A percentile compares a stretch with the other conserved stretches of the same genome.
phyloP scores from a whole-genome alignment of 2,797 vertebrate genomes.

The Sternarchorhynchus goeldii region DNA sequence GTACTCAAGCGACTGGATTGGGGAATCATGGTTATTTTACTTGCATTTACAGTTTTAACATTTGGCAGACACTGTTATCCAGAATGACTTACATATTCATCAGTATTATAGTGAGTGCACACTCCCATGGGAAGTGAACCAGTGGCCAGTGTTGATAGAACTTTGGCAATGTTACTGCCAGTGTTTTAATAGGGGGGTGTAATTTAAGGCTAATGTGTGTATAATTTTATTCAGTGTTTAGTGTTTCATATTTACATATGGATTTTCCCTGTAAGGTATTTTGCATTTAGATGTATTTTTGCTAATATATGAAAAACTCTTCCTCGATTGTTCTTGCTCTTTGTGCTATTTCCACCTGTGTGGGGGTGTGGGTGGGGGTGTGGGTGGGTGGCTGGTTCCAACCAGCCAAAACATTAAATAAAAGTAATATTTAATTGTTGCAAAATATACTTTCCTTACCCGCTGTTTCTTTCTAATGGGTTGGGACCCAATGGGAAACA shows the following conservation, averaged over 20 bases:
- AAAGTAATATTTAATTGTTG: slow-evolving; percentile 13
- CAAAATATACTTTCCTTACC: slow-evolving; percentile 1
- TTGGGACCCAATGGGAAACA: slow-evolving; percentile 1
- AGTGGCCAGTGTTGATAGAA: background rate
- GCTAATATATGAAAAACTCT: slow-evolving; percentile 3
- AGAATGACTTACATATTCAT: background rate
- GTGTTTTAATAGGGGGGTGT: background rate
- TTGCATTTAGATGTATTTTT: slow-evolving; percentile 19
- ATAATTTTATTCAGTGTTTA: background rate
- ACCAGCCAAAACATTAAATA: background rate
- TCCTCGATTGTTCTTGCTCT: slow-evolving; percentile 40
- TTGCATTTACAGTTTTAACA: too few relatives aligned
- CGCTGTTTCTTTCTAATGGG: background rate
- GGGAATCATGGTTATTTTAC: background rate
- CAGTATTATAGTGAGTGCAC: background rate
- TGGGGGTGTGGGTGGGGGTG: background rate
- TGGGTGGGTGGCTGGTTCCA: background rate
- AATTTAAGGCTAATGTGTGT: background rate
- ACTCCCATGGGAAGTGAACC: background rate
- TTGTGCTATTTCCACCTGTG: background rate
- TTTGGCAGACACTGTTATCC: too few relatives aligned
- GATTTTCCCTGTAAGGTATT: background rate
- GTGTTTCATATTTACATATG: background rate
- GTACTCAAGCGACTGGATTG: background rate
- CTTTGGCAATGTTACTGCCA: background rate